A percentile compares a stretch with the other conserved stretches of the same genome.
phyloP scores from a whole-genome alignment of 1,140 invertebrate genomes.

The Bombus ignitus region DNA sequence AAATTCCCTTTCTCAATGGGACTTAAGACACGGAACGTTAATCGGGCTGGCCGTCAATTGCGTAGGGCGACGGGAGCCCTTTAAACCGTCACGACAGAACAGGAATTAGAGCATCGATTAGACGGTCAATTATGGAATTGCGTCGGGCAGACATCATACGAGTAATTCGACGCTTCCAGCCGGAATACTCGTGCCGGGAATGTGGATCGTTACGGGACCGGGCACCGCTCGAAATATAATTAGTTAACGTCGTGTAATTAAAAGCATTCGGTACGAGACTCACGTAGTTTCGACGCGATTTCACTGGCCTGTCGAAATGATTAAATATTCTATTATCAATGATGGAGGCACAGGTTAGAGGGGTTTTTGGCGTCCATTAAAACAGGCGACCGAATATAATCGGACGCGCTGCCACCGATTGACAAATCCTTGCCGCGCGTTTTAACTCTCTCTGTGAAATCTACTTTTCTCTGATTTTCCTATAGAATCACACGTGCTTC shows the following conservation, averaged over 20 bases:
- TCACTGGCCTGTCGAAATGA: constrained; percentile 1
- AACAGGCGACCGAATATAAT: neutral
- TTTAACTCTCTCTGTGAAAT: neutral
- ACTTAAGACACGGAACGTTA: constrained; percentile 30
- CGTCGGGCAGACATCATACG: constrained; percentile 32
- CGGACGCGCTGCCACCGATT: neutral
- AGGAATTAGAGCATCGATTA: constrained; percentile 48
- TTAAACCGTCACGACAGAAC: constrained; percentile 29
- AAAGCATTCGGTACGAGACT: constrained; percentile 28
- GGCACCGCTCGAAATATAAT: constrained; percentile 36
- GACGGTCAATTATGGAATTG: constrained; percentile 50
- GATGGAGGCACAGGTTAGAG: too few relatives aligned
- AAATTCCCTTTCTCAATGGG: neutral
- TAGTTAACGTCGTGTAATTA: constrained; percentile 43
- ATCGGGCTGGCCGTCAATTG: neutral
- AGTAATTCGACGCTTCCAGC: constrained; percentile 49
- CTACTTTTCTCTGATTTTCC: neutral
- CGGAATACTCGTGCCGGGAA: constrained; percentile 30
- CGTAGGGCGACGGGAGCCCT: neutral
- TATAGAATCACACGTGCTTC: neutral
- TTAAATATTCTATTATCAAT: constrained; percentile 40
- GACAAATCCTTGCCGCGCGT: too few relatives aligned
- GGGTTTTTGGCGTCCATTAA: constrained; percentile 4
- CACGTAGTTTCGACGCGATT: constrained; percentile 28
- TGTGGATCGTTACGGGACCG: constrained; percentile 6